These are phyloP conservation scores for Quadroppia sp. DNA, from an alignment of 2,888 invertebrate species.

Conservation along the genomic window DNA sequence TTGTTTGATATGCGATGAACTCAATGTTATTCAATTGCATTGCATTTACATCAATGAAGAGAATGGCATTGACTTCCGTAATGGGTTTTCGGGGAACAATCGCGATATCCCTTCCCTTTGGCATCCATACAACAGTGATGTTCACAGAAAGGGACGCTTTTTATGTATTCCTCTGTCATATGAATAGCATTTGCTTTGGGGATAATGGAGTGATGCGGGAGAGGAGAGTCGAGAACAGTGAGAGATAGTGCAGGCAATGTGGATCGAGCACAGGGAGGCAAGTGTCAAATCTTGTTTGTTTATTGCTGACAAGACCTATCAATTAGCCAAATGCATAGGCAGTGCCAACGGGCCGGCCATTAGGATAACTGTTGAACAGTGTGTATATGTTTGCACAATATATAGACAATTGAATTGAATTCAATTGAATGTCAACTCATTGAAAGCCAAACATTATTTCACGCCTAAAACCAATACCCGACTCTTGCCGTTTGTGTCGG, in stretches of 20 bases:
- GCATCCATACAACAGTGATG: neutral
- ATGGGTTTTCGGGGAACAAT: conserved; percentile 32
- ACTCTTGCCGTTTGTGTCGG: no score
- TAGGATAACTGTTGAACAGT: conserved; percentile 35
- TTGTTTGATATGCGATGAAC: conserved; percentile 18
- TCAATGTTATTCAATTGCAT: conserved; percentile 33
- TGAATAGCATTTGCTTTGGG: neutral
- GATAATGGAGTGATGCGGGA: conserved; percentile 34
- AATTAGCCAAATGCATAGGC: conserved; percentile 37
- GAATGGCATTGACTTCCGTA: conserved; percentile 31
- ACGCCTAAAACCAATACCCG: neutral
- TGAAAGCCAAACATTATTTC: neutral
- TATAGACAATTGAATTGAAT: conserved; percentile 30
- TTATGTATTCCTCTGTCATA: conserved; percentile 16
- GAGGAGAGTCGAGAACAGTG: neutral
- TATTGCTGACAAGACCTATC: conserved; percentile 41
- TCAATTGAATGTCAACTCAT: conserved; percentile 11
- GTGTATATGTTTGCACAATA: conserved; percentile 35
- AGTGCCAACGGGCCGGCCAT: neutral
- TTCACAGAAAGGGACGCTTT: conserved; percentile 20
- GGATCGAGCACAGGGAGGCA: neutral
- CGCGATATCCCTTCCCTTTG: conserved; percentile 20
- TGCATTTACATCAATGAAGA: conserved; percentile 10
- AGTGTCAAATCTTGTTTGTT: conserved; percentile 39
- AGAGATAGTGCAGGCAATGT: neutral